Evolutionary conservation across 2,797 vertebrate genomes (phyloP).

Genomic region (Aphelocoma californica): DNA sequence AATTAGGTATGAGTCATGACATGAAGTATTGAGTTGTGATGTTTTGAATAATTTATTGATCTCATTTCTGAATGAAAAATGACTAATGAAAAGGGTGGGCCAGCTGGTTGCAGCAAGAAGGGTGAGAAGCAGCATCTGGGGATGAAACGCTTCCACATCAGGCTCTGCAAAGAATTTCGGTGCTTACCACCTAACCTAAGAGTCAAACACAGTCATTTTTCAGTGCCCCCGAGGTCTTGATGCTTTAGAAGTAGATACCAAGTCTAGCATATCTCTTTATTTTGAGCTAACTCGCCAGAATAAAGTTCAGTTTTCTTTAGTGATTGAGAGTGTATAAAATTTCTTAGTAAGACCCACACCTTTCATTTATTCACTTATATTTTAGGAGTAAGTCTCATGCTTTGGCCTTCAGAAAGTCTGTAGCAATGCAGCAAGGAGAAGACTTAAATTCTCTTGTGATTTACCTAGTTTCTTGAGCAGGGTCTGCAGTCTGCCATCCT

Average conservation of each 20-base stretch:
- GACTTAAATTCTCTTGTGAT: not conserved
- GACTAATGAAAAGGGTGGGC: not conserved
- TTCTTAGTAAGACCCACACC: not conserved
- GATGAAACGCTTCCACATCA: not conserved
- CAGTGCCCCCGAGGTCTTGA: not conserved
- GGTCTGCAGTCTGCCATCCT: not conserved
- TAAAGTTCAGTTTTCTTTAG: not conserved
- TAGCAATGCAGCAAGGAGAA: not conserved
- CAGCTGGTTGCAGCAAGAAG: not conserved
- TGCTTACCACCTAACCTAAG: not conserved
- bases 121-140: not conserved
- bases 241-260: not conserved
- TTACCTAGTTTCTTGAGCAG: not conserved
- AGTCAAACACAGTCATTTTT: not conserved
- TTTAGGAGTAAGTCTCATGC: not conserved
- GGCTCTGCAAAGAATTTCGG: not conserved
- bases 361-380: not conserved
- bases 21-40: not conserved
- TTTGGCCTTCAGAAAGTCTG: not conserved
- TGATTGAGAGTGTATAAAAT: not conserved
- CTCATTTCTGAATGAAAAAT: not conserved
- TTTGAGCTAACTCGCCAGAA: not conserved
- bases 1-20: not conserved
- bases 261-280: not conserved
- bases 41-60: not conserved